Evolutionary conservation across 2,797 vertebrate species (phyloP).

Genomic region (Brotogeris chrysoptera): DNA sequence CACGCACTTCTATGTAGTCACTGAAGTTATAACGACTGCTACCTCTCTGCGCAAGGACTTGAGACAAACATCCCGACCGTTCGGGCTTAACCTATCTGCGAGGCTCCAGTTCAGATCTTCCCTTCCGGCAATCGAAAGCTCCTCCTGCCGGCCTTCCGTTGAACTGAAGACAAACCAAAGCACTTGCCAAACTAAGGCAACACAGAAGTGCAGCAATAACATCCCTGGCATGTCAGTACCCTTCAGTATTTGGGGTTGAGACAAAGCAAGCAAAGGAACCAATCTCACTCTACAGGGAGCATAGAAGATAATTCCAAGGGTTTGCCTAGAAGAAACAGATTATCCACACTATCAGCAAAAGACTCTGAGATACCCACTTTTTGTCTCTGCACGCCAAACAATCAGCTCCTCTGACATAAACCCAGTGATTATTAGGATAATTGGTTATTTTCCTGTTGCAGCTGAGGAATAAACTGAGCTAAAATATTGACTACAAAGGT

Average conservation of each 20-base stretch:
- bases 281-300: neutral
- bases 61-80: neutral
- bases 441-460: neutral
- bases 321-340: neutral
- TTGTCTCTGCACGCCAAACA: neutral
- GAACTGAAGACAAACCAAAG: neutral
- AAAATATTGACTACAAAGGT: neutral
- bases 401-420: neutral
- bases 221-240: neutral
- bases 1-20: fast-evolving
- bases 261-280: neutral
- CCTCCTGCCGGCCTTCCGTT: conserved; percentile 18
- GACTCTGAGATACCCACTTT: neutral
- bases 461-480: neutral
- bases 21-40: neutral
- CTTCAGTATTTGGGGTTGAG: neutral
- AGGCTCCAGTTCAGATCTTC: neutral
- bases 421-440: fast-evolving
- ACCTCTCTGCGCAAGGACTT: neutral
- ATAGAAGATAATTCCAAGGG: neutral
- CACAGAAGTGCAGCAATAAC: neutral
- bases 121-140: neutral
- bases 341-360: neutral
- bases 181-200: neutral
- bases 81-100: neutral